Conservation (phyloP, 2,113 vertebrate species). For the Setophaga coronata region DNA sequence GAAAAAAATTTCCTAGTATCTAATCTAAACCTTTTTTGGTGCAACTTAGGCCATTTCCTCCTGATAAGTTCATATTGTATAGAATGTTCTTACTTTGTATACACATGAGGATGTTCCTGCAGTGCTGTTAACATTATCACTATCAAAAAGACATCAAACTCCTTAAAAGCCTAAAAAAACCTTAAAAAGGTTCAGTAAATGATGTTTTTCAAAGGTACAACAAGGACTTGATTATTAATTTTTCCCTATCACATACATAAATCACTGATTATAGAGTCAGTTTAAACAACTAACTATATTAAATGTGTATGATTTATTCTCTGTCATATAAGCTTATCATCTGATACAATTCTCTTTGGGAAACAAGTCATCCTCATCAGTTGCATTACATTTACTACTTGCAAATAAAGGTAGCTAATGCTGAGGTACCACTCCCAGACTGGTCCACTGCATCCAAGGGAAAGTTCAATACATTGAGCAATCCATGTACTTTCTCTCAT, state of each 20-base stretch:
- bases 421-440: background rate
- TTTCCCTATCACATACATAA: background rate
- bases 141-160: background rate
- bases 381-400: background rate
- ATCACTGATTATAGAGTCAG: background rate
- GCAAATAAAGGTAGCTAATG: background rate
- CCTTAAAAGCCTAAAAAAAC: background rate
- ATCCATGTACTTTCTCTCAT: background rate
- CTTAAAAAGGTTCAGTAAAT: background rate
- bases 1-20: background rate
- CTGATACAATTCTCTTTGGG: background rate
- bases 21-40: background rate
- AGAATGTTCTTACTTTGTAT: background rate
- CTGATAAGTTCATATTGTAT: background rate
- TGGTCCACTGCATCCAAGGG: background rate
- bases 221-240: background rate
- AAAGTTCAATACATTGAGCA: background rate
- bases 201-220: background rate
- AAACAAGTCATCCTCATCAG: background rate
- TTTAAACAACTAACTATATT: background rate
- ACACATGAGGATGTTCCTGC: background rate
- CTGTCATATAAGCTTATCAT: background rate
- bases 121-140: background rate
- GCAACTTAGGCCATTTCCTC: background rate
- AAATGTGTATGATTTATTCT: background rate